Evolutionary conservation across 2,888 invertebrate genomes (phyloP).

Genomic region (Penaeus monodon): DNA sequence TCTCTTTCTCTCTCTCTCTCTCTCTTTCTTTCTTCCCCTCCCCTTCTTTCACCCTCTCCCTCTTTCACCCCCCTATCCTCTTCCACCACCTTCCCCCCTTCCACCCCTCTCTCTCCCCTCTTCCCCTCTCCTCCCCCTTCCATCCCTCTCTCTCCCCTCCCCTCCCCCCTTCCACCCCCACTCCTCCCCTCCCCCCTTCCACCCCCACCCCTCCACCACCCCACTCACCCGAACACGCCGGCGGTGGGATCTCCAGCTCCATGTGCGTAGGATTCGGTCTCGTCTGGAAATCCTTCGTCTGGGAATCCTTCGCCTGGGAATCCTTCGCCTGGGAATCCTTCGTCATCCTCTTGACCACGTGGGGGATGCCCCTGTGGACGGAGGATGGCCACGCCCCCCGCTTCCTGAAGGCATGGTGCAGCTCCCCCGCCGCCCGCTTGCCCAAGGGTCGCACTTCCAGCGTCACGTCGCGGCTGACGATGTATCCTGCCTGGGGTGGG

Average conservation of each 20-base stretch:
- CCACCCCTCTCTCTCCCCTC: no score
- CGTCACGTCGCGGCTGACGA: constrained; percentile 13
- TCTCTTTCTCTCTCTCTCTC: no score
- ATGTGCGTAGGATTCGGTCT: background rate
- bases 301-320: background rate
- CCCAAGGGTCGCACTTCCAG: constrained; percentile 10
- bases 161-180: background rate
- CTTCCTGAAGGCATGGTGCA: constrained; percentile 5
- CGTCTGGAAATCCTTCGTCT: background rate
- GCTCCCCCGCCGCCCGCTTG: background rate
- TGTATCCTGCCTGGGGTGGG: background rate
- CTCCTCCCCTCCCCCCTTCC: no score
- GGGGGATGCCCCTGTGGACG: background rate
- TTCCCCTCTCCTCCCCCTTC: no score
- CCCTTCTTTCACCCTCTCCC: no score
- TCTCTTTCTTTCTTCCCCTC: no score
- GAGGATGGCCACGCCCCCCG: background rate
- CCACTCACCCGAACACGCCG: constrained; percentile 26
- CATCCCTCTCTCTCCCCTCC: no score
- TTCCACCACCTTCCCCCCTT: no score
- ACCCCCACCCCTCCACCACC: background rate
- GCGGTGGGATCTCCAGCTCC: constrained; percentile 26
- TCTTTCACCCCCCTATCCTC: no score
- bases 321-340: background rate
- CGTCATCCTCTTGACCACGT: constrained; percentile 21